These are phyloP conservation scores for Sus cebifrons DNA, from an alignment of 2,797 vertebrate species.

Conservation along the genomic window DNA sequence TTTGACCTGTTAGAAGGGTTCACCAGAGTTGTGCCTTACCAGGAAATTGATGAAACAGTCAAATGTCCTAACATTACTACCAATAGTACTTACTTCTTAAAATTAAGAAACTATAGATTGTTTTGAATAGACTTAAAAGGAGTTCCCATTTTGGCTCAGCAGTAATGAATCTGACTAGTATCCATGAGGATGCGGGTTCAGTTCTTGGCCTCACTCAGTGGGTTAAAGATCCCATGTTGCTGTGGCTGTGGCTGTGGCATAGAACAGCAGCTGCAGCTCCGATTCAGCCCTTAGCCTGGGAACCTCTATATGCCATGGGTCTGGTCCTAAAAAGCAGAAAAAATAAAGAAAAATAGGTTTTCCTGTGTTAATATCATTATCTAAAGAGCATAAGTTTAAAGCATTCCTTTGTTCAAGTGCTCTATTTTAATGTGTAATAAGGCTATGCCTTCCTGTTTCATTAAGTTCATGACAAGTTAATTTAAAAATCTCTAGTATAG, in stretches of 20 bases:
- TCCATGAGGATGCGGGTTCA: no score
- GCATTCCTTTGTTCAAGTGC: not conserved
- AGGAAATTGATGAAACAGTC: not conserved
- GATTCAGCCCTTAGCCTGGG: no score
- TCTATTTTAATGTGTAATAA: not conserved
- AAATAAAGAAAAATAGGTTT: not conserved
- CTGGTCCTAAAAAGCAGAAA: no score
- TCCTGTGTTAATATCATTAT: not conserved
- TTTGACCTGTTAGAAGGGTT: not conserved
- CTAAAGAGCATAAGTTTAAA: not conserved
- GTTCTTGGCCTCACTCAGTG: no score
- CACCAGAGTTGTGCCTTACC: not conserved
- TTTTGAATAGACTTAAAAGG: no score
- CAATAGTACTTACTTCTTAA: not conserved
- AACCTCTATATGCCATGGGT: no score
- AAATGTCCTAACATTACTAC: not conserved
- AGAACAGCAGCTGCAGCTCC: no score
- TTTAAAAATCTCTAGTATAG: not conserved
- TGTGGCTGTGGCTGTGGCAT: no score
- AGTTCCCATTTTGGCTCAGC: no score
- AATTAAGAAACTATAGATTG: no score
- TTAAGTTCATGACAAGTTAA: not conserved
- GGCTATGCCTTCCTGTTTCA: not conserved
- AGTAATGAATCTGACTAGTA: no score
- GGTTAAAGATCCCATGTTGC: no score